Evolutionary conservation across 2,797 vertebrate genomes (phyloP), one percentile per base, ranked within the genome.

Genomic region (Myripristis murdjan): DNA sequence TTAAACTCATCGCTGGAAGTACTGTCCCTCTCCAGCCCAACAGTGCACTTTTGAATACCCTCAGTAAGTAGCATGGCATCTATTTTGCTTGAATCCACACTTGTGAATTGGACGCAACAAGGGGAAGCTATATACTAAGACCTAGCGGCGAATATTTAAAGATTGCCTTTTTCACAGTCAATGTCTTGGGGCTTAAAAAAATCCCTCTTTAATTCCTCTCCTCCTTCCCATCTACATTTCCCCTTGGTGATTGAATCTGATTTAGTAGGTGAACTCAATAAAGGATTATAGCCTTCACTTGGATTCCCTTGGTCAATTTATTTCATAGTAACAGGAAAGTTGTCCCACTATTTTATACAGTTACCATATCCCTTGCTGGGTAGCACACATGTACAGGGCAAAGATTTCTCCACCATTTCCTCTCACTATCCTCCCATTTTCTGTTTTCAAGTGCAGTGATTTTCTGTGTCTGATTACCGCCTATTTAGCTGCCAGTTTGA

Each of bases 1-100:
- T 84, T 80, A 70, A 84, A 81, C 67, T 64, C 69, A 65, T 72
- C 72, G 26, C 23, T 12, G 66, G 75, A 69, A 57, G 82, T 77
- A 65, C 74, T 53, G 72, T 70, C 67, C 64, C 47, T 71, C 62
- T 56, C 8, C 10, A 0, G 37, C 24, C 51, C 16, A 55, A 64
- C 70, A 61, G 68, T 69, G 28, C 15, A 49, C 46, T 69, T 68
- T 69, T 68, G 59, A 65, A 77, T 82, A 64, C 68, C 22, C 59
- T 67, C 54, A 12, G 16, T 61, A 2, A 11, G 55, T 7, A 39
- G 41, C 26, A 8, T 10, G 33, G 31, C 11, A 22, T 71, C 23
- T 43, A 24, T 33, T 70, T 6, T 41, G 47, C 61, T 62, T 14
- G 58, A 26, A 76, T 41, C 23, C 51, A 79, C 14, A 1, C 68